Percentiles rank a stretch among this genome's conserved stretches.
phyloP scores from a whole-genome alignment of 2,888 invertebrate species.

The Podabrus alpinus region DNA sequence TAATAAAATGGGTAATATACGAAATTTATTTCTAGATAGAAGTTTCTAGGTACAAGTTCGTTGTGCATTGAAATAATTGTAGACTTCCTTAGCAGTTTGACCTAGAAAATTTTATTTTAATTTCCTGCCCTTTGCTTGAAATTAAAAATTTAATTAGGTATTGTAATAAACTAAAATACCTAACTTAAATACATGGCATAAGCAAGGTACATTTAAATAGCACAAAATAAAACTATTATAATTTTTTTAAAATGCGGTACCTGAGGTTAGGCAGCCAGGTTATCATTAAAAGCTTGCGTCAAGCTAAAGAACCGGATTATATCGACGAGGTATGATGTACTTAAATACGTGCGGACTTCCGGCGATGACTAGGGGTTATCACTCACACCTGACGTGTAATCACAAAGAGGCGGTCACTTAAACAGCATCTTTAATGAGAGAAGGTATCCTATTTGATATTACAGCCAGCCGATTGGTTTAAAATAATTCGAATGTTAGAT shows the following conservation, averaged over 20 bases:
- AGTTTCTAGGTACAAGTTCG: too few species aligned
- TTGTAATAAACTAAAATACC: too few species aligned
- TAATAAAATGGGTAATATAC: too few species aligned
- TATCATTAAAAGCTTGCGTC: conserved; percentile 12
- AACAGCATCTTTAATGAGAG: conserved; percentile 53
- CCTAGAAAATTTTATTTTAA: too few species aligned
- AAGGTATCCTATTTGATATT: conserved; percentile 39
- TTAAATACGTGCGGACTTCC: conserved; percentile 49
- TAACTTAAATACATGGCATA: too few species aligned
- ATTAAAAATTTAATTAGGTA: too few species aligned
- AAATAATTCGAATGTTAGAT: conserved; percentile 35
- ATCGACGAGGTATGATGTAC: conserved; percentile 39
- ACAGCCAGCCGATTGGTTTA: conserved; percentile 50
- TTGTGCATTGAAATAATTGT: too few species aligned
- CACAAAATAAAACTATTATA: background rate
- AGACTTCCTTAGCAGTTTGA: too few species aligned
- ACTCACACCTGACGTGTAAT: conserved; percentile 57
- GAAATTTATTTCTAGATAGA: too few species aligned
- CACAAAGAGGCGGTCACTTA: conserved; percentile 54
- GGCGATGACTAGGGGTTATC: conserved; percentile 54
- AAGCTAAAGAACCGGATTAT: conserved; percentile 41
- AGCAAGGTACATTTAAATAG: too few species aligned
- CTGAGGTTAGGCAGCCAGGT: conserved; percentile 23
- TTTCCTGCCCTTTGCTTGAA: too few species aligned
- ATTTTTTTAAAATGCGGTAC: background rate